Base-by-base conservation (phyloP, 2,888 invertebrate genomes). In the Tupiocoris notatus region DNA sequence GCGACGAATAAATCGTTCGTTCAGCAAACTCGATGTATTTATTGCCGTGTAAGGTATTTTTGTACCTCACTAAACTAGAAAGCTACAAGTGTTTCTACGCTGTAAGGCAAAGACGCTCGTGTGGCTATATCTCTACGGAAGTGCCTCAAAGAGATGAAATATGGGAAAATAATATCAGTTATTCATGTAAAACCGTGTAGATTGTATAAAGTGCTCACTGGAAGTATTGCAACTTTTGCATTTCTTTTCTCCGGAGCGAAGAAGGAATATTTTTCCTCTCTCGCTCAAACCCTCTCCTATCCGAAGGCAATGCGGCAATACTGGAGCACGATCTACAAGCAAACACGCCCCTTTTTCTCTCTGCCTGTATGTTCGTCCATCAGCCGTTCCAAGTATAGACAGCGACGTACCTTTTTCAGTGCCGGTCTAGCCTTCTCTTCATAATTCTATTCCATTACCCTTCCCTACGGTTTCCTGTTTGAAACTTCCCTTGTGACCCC, bases 361-460 rank as follows among this genome's bases (percentile, higher is more conserved):
- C 20, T 54, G 56, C 25, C 21, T 21, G 21, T 56, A 67, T 57
- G 39, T 39, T 56, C 67, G 56, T 67, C 56, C 21, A 67, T 67
- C 67, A 67, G 57, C 21, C 22, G 7, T 67, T 20, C 12, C 39
- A 39, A 7, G 39, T n/a, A n/a, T 12, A 3, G 39, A 39, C 12
- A 3, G 6, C 12, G 39, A 3, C 39, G 39, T 39, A 7, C 39
- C 39, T 39, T 7, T 12, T 12, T 39, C 39, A 12, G 39, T 39
- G 39, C 12, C 3, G 12, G 39, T 39, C 6, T 39, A 39, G 3
- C 18, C 22, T 22, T 12, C 57, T 57, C 57, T 67, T 67, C 67
- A 67, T 67, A 67, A 57, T 67, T 67, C 67, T 57, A 67, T 67
- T 67, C 56, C 67, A 67, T 67, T 67, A 57, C 67, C 22, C 66